A percentile compares a stretch with the other conserved stretches of the same genome.
These are phyloP conservation scores for Criorhina ranunculi DNA, from an alignment of 2,888 invertebrate genomes.

Conservation along the genomic window DNA sequence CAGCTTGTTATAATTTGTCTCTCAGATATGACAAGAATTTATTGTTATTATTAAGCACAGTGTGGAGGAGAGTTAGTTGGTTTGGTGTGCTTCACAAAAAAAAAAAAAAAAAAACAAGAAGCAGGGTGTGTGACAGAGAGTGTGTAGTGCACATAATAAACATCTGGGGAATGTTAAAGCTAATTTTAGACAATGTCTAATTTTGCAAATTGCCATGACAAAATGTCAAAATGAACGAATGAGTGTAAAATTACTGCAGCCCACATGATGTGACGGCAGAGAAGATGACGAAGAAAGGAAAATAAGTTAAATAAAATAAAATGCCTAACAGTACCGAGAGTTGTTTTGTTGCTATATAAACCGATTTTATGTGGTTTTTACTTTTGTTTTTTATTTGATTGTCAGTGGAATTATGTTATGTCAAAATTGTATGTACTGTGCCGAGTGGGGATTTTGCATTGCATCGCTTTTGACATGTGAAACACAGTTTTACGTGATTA, in stretches of 20 bases:
- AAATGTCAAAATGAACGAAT: conserved; percentile 75
- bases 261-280: conserved; percentile 59
- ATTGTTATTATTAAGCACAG: conserved; percentile 62
- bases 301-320: conserved; percentile 23
- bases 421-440: conserved; percentile 45
- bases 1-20: conserved; percentile 72
- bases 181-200: conserved; percentile 76
- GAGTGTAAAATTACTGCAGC: conserved; percentile 74
- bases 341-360: conserved; percentile 10
- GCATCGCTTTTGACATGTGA: conserved; percentile 42
- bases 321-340: neutral
- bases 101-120: neutral
- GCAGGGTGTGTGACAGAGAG: neutral
- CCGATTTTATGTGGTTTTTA: neutral
- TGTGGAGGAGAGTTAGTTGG: conserved; percentile 39
- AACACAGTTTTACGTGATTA: conserved; percentile 55
- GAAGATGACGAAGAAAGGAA: conserved; percentile 34
- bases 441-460: conserved; percentile 41
- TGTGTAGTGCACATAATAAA: conserved; percentile 59
- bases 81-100: neutral
- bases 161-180: conserved; percentile 76
- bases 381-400: conserved; percentile 15
- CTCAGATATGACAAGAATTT: conserved; percentile 75
- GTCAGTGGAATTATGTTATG: conserved; percentile 47
- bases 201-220: conserved; percentile 77